Evolutionary conservation across 2,113 vertebrate species (phyloP).

Genomic region (Oostethus manadensis): DNA sequence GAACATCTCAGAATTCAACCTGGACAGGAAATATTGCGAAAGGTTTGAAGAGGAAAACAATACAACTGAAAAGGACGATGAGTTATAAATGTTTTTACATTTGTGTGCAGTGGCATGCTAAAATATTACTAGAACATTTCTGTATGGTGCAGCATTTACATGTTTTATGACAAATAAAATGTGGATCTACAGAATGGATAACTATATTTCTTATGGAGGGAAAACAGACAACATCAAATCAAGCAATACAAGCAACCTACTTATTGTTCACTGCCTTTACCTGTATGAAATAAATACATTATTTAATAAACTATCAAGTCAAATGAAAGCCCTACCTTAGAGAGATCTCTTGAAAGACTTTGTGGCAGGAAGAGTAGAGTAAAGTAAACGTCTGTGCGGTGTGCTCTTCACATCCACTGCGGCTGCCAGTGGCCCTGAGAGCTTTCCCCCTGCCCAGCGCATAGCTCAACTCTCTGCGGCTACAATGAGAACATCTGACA

Average conservation of each 20-base stretch:
- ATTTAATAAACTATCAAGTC: background rate
- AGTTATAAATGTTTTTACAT: background rate
- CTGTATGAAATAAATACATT: background rate
- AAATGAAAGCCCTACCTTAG: background rate
- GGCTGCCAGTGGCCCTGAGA: slow-evolving; percentile 22
- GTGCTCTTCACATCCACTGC: slow-evolving; percentile 9
- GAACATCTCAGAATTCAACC: too few species aligned
- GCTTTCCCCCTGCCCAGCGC: slow-evolving; percentile 13
- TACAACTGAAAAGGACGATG: background rate
- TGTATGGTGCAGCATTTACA: too few species aligned
- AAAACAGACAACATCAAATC: too few species aligned
- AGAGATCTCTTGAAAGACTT: background rate
- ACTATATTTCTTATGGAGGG: too few species aligned
- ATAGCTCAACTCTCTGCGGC: slow-evolving; percentile 35
- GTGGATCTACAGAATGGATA: too few species aligned
- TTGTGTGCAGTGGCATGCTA: background rate
- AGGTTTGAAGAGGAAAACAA: too few species aligned
- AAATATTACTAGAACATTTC: background rate
- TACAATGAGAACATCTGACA: slow-evolving; percentile 32
- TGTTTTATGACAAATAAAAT: too few species aligned
- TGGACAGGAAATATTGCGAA: too few species aligned
- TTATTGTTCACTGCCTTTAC: background rate
- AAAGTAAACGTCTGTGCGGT: background rate
- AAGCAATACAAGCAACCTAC: background rate
- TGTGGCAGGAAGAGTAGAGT: background rate